These are phyloP conservation scores for Poeciliopsis gracilis DNA, from an alignment of 2,797 vertebrate species.

Conservation along the genomic window DNA sequence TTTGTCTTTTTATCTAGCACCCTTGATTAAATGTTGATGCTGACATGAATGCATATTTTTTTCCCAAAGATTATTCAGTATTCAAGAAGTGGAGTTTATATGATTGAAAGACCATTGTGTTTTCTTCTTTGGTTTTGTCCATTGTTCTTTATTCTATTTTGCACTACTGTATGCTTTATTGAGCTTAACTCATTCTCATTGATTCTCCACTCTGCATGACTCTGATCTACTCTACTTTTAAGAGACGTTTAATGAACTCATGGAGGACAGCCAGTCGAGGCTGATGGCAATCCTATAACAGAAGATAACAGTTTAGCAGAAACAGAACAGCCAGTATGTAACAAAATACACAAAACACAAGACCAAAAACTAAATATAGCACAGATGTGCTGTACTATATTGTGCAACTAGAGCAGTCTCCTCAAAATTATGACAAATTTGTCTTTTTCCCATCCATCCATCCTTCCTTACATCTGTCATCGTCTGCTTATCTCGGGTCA, in stretches of 20 bases:
- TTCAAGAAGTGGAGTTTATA: background rate
- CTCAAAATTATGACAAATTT: background rate
- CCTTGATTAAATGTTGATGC: background rate
- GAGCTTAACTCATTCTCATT: background rate
- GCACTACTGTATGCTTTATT: background rate
- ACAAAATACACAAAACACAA: background rate
- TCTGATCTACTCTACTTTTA: background rate
- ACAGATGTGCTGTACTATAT: background rate
- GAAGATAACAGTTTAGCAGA: constrained; percentile 1
- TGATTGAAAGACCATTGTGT: background rate
- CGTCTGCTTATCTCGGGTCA: too few relatives aligned
- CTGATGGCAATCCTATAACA: background rate
- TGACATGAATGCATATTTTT: background rate
- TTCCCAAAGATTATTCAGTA: background rate
- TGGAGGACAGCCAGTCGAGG: background rate
- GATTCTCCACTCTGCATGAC: background rate
- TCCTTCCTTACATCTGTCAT: too few relatives aligned
- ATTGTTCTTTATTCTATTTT: background rate
- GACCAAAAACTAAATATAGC: background rate
- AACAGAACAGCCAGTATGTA: background rate
- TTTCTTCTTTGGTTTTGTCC: background rate
- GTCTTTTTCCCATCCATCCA: background rate
- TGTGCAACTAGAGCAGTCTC: background rate
- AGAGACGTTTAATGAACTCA: constrained; percentile 17
- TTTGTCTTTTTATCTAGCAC: background rate